These are phyloP conservation scores for Drosophila testacea DNA, from an alignment of 2,888 invertebrate species.

Conservation along the genomic window DNA sequence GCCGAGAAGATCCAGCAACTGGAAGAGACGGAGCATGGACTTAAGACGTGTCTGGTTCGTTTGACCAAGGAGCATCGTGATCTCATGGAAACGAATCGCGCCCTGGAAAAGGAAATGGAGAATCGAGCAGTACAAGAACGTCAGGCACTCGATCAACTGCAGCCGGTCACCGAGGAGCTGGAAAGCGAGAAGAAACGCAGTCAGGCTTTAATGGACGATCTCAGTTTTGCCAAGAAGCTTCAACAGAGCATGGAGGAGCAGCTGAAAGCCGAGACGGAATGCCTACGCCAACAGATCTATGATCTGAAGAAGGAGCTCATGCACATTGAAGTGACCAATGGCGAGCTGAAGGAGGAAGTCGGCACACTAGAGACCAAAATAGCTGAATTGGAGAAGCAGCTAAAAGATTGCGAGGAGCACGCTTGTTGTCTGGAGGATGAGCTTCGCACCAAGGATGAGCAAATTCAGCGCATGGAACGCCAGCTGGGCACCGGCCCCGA, in stretches of 20 bases:
- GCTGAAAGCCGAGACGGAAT: constrained; percentile 86
- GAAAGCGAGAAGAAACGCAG: constrained; percentile 81
- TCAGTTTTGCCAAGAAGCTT: constrained; percentile 85
- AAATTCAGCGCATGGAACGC: constrained; percentile 70
- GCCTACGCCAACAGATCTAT: constrained; percentile 86
- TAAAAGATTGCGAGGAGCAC: constrained; percentile 87
- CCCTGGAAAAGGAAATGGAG: constrained; percentile 85
- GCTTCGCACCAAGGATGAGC: constrained; percentile 84
- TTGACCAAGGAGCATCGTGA: constrained; percentile 87
- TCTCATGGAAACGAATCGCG: constrained; percentile 85
- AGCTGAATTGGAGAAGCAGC: constrained; percentile 86
- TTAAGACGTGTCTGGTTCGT: constrained; percentile 86
- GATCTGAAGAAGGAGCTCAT: constrained; percentile 87
- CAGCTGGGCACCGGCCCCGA: constrained; percentile 76
- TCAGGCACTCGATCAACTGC: constrained; percentile 86
- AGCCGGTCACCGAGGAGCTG: constrained; percentile 79
- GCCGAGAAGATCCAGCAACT: constrained; percentile 87
- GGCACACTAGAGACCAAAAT: constrained; percentile 88
- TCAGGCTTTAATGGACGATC: constrained; percentile 85
- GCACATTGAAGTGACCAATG: constrained; percentile 89
- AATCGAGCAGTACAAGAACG: constrained; percentile 86
- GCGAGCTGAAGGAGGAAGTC: constrained; percentile 90
- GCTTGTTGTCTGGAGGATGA: constrained; percentile 87
- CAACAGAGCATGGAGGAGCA: constrained; percentile 86
- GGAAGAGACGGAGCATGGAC: constrained; percentile 87